Percentiles rank a stretch among this genome's conserved stretches.
These are phyloP conservation scores for Temnothorax longispinosus DNA, from an alignment of 1,140 invertebrate genomes.

Conservation along the genomic window DNA sequence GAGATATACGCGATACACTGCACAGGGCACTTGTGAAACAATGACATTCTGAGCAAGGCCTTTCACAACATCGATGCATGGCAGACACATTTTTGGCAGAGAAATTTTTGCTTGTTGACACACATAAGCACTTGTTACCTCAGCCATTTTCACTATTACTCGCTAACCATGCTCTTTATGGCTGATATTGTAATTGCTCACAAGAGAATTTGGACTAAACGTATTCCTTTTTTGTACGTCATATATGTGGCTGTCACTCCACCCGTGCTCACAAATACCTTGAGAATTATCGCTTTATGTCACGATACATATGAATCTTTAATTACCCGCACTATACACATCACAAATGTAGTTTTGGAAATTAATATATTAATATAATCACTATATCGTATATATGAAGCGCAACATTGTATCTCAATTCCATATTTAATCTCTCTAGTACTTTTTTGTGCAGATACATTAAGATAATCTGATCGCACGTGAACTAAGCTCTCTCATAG, in stretches of 20 bases:
- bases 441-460: slow-evolving; percentile 57
- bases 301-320: slow-evolving; percentile 64
- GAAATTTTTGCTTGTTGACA: slow-evolving; percentile 62
- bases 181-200: slow-evolving; percentile 55
- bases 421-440: slow-evolving; percentile 47
- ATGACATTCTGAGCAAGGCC: slow-evolving; percentile 53
- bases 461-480: slow-evolving; percentile 48
- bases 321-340: slow-evolving; percentile 70
- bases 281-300: slow-evolving; percentile 31
- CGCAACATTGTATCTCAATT: slow-evolving; percentile 39
- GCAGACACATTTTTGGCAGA: slow-evolving; percentile 41
- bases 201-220: slow-evolving; percentile 46
- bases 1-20: slow-evolving; percentile 68
- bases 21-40: slow-evolving; percentile 68
- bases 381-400: slow-evolving; percentile 47
- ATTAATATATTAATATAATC: slow-evolving; percentile 63
- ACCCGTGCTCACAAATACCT: slow-evolving; percentile 64
- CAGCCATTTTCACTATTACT: slow-evolving; percentile 65
- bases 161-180: slow-evolving; percentile 55
- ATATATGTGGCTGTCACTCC: slow-evolving; percentile 61
- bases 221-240: slow-evolving; percentile 30
- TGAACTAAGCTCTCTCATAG: slow-evolving; percentile 38
- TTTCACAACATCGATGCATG: slow-evolving; percentile 50
- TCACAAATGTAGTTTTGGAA: slow-evolving; percentile 68
- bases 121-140: slow-evolving; percentile 70